phyloP scores from a whole-genome alignment of 2,797 vertebrate genomes.

The Mus caroli region DNA sequence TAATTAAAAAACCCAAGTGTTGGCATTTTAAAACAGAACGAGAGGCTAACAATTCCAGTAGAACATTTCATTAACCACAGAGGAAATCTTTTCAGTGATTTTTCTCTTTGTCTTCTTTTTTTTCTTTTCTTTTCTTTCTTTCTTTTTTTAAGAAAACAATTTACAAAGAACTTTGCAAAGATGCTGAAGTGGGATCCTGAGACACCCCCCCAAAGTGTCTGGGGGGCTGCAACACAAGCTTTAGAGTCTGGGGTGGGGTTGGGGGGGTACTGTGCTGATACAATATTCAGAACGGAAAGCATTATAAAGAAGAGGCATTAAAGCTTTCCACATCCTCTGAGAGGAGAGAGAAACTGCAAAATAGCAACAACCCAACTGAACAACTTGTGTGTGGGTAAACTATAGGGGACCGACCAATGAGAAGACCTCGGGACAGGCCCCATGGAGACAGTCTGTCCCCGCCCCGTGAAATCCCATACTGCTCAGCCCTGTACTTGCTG shows the following conservation, averaged over 20 bases:
- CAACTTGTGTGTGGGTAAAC: conserved; percentile 3
- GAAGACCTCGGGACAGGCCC: not conserved
- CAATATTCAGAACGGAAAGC: not conserved
- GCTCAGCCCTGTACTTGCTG: not conserved
- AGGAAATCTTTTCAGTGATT: conserved; percentile 68
- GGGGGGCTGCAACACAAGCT: not conserved
- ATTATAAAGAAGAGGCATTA: not conserved
- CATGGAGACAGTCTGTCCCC: not conserved
- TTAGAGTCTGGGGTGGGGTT: not conserved
- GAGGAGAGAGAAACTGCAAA: not conserved
- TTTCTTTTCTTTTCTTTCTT: not conserved
- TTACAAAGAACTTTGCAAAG: not conserved
- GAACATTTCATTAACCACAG: conserved; percentile 73
- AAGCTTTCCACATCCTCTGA: not conserved
- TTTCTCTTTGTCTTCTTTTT: not conserved
- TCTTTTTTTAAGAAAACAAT: not conserved
- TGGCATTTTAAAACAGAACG: conserved; percentile 63
- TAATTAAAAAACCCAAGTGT: conserved; percentile 74
- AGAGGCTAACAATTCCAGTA: conserved; percentile 66
- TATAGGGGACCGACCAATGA: not conserved
- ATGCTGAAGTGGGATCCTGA: not conserved
- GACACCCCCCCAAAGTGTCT: not conserved
- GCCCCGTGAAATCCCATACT: not conserved
- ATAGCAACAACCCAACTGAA: conserved; percentile 26
- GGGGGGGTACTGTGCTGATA: not conserved